These are phyloP conservation scores for Pseudopipra pipra DNA, from an alignment of 2,113 vertebrate genomes.

Conservation along the genomic window DNA sequence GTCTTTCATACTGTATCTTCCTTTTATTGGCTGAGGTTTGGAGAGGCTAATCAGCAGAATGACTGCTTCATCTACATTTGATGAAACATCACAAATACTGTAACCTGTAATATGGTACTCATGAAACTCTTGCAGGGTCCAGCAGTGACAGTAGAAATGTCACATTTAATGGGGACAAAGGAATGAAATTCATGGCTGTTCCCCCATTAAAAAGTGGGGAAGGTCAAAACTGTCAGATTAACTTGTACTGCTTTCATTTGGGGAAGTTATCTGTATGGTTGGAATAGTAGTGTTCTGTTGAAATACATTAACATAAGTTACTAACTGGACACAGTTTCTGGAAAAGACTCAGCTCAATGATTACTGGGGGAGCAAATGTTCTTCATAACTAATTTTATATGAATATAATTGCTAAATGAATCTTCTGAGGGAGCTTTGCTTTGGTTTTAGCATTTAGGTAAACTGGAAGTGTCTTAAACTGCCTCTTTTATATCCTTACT, in stretches of 20 bases:
- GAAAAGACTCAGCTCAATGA: accelerated
- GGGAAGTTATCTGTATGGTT: not conserved
- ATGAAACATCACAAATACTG: not conserved
- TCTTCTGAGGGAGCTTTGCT: not conserved
- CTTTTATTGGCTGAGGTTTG: not conserved
- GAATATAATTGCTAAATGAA: not conserved
- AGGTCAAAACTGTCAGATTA: not conserved
- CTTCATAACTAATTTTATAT: not conserved
- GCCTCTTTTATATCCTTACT: not conserved
- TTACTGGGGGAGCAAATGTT: not conserved
- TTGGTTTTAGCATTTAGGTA: not conserved
- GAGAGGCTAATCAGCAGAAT: not conserved
- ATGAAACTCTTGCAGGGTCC: not conserved
- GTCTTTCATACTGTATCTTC: not conserved
- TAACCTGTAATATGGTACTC: not conserved
- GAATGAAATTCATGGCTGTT: not conserved
- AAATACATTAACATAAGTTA: not conserved
- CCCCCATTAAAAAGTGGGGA: not conserved
- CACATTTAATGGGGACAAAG: not conserved
- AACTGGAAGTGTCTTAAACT: not conserved
- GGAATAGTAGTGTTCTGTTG: not conserved
- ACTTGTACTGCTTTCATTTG: not conserved
- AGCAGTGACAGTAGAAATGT: not conserved
- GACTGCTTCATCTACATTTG: not conserved
- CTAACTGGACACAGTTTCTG: not conserved